Evolutionary conservation across 92 coral and sea anemone genomes (phyloP).

Genomic region (Actinernus sp.): DNA sequence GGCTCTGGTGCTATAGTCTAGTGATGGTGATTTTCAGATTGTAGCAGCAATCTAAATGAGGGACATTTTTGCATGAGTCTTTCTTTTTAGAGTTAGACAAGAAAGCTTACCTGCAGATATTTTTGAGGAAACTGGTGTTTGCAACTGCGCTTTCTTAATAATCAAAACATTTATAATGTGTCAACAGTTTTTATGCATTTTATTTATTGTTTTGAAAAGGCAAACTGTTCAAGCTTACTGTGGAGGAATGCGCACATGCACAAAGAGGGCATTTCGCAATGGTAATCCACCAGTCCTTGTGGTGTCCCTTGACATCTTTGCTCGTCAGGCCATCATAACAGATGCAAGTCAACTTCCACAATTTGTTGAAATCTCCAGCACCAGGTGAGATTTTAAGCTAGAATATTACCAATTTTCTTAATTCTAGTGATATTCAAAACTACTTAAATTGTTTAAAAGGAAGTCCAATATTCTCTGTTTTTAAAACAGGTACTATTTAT

Average conservation of each 20-base stretch:
- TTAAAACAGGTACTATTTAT: constrained; percentile 17
- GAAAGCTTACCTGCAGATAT: no score
- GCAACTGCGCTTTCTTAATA: no score
- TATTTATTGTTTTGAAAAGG: neutral
- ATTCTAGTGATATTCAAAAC: neutral
- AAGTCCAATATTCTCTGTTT: constrained; percentile 3
- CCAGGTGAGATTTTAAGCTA: constrained; percentile 6
- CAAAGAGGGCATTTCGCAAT: constrained; percentile 1
- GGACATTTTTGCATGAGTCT: no score
- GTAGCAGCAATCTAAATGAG: no score
- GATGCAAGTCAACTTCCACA: constrained; percentile 15
- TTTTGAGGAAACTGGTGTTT: no score
- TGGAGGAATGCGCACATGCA: constrained; percentile 4
- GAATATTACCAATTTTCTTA: neutral
- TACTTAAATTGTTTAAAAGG: no score
- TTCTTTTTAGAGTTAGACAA: no score
- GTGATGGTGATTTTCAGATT: no score
- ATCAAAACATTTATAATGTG: no score
- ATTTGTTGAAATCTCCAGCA: constrained; percentile 10
- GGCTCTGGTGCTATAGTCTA: no score
- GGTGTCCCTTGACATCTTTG: constrained; percentile 31
- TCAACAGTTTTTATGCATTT: neutral
- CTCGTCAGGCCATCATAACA: constrained; percentile 21
- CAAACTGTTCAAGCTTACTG: constrained; percentile 13
- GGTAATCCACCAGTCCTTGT: constrained; percentile 21